Conservation (phyloP, 2,797 vertebrate species). For the Rhinophrynus dorsalis region DNA sequence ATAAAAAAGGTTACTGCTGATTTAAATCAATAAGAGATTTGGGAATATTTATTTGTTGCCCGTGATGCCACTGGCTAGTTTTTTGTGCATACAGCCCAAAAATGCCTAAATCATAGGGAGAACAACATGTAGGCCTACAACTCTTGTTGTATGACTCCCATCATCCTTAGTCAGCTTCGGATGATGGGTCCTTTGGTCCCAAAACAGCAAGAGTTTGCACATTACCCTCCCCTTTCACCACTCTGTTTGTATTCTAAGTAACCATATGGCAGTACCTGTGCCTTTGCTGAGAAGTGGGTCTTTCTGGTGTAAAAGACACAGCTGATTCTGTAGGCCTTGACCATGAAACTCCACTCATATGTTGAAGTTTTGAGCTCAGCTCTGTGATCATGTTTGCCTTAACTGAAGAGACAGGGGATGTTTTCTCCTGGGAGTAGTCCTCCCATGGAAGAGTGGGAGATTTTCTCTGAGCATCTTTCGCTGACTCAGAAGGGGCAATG, state of each 20-base stretch:
- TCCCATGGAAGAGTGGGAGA: conserved; percentile 68
- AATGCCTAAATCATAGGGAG: too few species aligned
- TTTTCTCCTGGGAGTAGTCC: conserved; percentile 59
- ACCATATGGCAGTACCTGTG: conserved; percentile 74
- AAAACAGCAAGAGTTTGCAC: too few species aligned
- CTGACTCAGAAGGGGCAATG: conserved; percentile 37
- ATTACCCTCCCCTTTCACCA: too few species aligned
- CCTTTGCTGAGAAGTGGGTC: conserved; percentile 69
- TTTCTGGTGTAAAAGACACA: conserved; percentile 60
- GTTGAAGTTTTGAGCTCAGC: conserved; percentile 88
- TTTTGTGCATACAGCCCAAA: too few species aligned
- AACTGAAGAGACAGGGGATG: conserved; percentile 75
- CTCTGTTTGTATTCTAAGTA: neutral
- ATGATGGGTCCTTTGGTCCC: too few species aligned
- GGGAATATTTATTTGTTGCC: too few species aligned
- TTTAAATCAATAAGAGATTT: too few species aligned
- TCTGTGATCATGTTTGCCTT: conserved; percentile 91
- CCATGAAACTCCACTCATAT: conserved; percentile 77
- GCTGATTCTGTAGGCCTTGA: conserved; percentile 52
- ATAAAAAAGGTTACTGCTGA: too few species aligned
- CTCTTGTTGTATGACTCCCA: too few species aligned
- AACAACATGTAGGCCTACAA: too few species aligned
- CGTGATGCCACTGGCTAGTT: too few species aligned
- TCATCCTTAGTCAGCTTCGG: too few species aligned
- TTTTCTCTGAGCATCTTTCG: conserved; percentile 55